These are phyloP conservation scores for Sebastes nivosus DNA, from an alignment of 2,797 vertebrate genomes.

Conservation along the genomic window DNA sequence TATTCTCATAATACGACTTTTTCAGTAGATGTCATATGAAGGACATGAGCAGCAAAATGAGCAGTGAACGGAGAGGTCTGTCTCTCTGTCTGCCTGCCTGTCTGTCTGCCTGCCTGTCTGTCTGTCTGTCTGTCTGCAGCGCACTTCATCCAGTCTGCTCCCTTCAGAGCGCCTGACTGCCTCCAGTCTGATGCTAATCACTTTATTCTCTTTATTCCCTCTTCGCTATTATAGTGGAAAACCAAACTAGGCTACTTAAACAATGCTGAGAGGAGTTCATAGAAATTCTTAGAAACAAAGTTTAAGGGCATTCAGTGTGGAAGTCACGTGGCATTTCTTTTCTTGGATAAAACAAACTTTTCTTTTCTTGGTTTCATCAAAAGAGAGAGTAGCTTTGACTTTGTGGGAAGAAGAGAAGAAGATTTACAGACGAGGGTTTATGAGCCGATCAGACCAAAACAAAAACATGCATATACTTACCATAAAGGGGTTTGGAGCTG, in stretches of 20 bases:
- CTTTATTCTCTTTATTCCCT: slow-evolving; percentile 42
- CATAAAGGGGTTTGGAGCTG: neutral
- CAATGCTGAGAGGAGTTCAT: slow-evolving; percentile 75
- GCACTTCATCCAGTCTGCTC: slow-evolving; percentile 66
- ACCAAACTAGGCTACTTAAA: slow-evolving; percentile 64
- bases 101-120: fast-evolving
- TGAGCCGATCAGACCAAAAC: neutral
- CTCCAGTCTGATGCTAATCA: slow-evolving; percentile 79
- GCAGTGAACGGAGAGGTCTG: neutral
- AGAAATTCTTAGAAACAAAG: slow-evolving; percentile 56
- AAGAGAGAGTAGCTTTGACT: slow-evolving; percentile 39
- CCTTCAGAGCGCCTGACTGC: slow-evolving; percentile 66
- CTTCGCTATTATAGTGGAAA: slow-evolving; percentile 52
- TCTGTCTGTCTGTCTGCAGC: neutral
- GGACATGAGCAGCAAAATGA: slow-evolving; percentile 5
- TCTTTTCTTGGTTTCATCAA: slow-evolving; percentile 13
- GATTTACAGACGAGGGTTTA: slow-evolving; percentile 12
- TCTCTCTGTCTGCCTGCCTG: no score
- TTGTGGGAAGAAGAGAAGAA: slow-evolving; percentile 1
- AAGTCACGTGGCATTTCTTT: slow-evolving; percentile 62
- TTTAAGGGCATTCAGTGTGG: slow-evolving; percentile 42
- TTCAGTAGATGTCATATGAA: neutral
- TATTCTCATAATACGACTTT: no score
- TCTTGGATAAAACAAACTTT: slow-evolving; percentile 58
- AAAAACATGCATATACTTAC: neutral